phyloP scores from a whole-genome alignment of 2,888 invertebrate genomes.

The Caenorhabditis parvicauda region DNA sequence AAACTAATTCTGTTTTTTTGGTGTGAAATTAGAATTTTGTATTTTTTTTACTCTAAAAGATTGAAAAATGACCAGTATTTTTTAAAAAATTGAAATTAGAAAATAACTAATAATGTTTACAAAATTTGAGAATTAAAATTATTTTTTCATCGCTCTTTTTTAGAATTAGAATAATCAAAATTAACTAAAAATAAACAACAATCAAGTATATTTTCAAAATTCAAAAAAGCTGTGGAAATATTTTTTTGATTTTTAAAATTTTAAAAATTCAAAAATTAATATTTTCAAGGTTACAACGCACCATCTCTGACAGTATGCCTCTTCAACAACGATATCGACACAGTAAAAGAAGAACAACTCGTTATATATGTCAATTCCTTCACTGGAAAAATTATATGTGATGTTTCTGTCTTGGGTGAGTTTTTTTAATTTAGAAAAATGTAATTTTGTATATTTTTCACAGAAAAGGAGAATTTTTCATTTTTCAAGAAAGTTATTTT shows the following conservation, averaged over 20 bases:
- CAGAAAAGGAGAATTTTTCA: neutral
- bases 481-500: no score
- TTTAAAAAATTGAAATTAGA: neutral
- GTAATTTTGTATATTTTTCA: no score
- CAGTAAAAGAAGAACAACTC: constrained; percentile 29
- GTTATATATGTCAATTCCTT: constrained; percentile 53
- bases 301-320: constrained; percentile 44
- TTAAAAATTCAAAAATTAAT: neutral
- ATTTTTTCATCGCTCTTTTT: no score
- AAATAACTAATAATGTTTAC: neutral
- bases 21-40: no score
- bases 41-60: neutral
- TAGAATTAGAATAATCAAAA: no score
- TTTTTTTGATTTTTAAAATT: neutral
- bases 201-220: no score
- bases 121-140: no score
- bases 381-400: constrained; percentile 50
- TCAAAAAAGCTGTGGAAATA: no score
- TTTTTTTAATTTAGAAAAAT: neutral
- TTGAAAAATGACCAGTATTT: neutral
- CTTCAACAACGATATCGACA: constrained; percentile 23
- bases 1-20: no score
- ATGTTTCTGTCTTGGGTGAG: constrained; percentile 33
- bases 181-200: no score
- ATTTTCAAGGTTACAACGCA: constrained; percentile 38